A percentile compares a stretch with the other conserved stretches of the same genome.
Evolutionary conservation across 1,140 invertebrate species (phyloP).

Genomic region (Cydia splendana): DNA sequence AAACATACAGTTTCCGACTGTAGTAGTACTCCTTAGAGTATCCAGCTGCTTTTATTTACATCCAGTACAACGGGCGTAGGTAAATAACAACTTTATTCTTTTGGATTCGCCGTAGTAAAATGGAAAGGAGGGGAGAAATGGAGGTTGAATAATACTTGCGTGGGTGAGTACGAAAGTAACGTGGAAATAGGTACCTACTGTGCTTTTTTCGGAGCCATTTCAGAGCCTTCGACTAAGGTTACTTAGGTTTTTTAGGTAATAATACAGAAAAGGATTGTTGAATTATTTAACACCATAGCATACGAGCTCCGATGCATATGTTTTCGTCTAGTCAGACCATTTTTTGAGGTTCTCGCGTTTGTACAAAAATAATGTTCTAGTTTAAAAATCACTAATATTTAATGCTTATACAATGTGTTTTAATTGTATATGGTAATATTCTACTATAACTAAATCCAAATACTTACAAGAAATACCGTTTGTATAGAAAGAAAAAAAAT

Average conservation of each 20-base stretch:
- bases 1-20: constrained; percentile 5
- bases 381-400: no score
- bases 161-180: constrained; percentile 2
- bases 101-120: constrained; percentile 23
- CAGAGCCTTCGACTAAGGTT: neutral
- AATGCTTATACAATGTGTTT: no score
- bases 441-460: no score
- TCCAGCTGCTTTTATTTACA: constrained; percentile 18
- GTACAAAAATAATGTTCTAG: no score
- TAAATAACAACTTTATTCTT: constrained; percentile 30
- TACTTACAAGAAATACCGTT: no score
- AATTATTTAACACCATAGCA: neutral
- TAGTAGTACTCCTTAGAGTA: neutral
- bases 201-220: neutral
- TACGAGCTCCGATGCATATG: no score
- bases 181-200: neutral
- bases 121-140: neutral
- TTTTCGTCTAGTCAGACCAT: no score
- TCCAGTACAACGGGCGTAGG: neutral
- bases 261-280: neutral
- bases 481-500: no score
- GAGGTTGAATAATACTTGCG: neutral
- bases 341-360: no score
- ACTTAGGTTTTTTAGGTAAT: neutral
- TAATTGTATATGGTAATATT: no score